Evolutionary conservation across 2,797 vertebrate species (phyloP), one percentile per base, ranked within the genome.

Genomic region (Sandelia bainsii): DNA sequence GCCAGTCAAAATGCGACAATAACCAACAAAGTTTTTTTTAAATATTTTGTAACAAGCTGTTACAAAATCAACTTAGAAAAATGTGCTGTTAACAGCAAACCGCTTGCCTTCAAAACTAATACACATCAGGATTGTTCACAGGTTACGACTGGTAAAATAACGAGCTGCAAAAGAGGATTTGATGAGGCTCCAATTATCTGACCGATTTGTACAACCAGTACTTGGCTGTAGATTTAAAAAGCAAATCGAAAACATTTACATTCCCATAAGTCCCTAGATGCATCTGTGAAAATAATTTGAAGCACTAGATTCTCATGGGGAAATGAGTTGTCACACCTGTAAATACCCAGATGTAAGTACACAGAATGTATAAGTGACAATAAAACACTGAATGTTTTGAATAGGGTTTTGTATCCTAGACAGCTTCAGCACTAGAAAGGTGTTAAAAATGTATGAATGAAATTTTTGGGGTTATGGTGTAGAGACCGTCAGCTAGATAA

Each of bases 1-100:
- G 70, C 37, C 68, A 57, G 45, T 83, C 49, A 23, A 49, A 56
- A 69, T 57, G 46, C 64, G 61, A 70, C 56, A 58, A 39, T 4
- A 20, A 52, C 78, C 27, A 44, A 37, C 50, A 54, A 37, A 69
- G 54, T 62, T 19, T 60, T 69, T 75, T 49, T 39, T n/a, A n/a
- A n/a, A 32, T 13, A 63, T 64, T 78, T 29, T 56, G 17, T 42
- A 23, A 51, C 32, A 62, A 7, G 23, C 7, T 37, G 48, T 19
- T 42, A n/a, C n/a, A n/a, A n/a, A n/a, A n/a, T 39, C 6, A 68
- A 17, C 25, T 56, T 3, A 5, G 6, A 22, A 27, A 25, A 29
- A 29, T 8, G 6, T 14, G 50, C 32, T 19, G 22, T 40, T 39
- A 29, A 25, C 16, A 22, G 19, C 53, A 25, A 2, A 19, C 16